Evolutionary conservation across 1,140 invertebrate species (phyloP).

Genomic region (Drosophila santomea): DNA sequence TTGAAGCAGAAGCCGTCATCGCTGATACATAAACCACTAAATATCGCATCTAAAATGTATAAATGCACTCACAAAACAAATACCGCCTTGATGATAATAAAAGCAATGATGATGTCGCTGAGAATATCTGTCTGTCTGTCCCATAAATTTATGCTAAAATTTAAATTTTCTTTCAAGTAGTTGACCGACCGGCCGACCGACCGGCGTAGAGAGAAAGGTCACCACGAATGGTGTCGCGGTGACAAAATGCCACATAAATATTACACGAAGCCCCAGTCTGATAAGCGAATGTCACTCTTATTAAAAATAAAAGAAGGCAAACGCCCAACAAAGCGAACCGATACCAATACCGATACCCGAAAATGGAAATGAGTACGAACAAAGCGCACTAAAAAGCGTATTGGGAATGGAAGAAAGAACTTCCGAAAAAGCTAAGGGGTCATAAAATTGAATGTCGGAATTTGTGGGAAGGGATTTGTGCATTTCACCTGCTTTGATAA

Average conservation of each 20-base stretch:
- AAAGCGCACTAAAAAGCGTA: conserved; percentile 36
- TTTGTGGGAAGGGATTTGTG: conserved; percentile 21
- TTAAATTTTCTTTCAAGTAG: conserved; percentile 75
- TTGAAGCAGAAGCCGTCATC: conserved; percentile 40
- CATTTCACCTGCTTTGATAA: conserved; percentile 12
- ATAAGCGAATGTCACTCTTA: conserved; percentile 77
- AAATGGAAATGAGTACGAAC: conserved; percentile 58
- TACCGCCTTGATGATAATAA: conserved; percentile 40
- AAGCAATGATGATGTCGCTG: conserved; percentile 26
- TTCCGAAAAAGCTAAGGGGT: conserved; percentile 46
- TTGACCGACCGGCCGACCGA: conserved; percentile 18
- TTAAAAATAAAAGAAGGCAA: conserved; percentile 60
- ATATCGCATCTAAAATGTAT: conserved; percentile 44
- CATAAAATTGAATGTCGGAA: conserved; percentile 23
- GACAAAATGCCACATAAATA: conserved; percentile 81
- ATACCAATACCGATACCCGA: conserved; percentile 7
- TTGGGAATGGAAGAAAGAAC: conserved; percentile 41
- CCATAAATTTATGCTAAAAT: conserved; percentile 81
- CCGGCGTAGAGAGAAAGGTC: conserved; percentile 53
- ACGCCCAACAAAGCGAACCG: conserved; percentile 55
- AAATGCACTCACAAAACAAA: conserved; percentile 43
- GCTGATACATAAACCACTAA: conserved; percentile 39
- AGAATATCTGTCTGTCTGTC: conserved; percentile 15
- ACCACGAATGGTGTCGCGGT: conserved; percentile 65
- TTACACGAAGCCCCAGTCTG: conserved; percentile 62